Conservation (phyloP, 1,140 invertebrate species). For the Wasmannia auropunctata region DNA sequence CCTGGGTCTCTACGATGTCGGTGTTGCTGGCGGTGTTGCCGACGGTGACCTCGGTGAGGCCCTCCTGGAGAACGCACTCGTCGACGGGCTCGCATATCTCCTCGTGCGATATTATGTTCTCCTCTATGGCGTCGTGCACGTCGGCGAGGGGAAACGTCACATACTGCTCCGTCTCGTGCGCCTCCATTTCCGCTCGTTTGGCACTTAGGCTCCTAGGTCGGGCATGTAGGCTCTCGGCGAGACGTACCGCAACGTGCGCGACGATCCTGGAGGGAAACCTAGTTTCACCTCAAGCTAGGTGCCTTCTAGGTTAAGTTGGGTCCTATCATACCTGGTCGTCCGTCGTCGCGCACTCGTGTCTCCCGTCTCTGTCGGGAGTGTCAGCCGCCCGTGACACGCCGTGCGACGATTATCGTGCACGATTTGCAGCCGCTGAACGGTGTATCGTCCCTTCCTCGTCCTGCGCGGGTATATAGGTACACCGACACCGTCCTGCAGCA, state of each 20-base stretch:
- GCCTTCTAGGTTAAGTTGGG: constrained; percentile 72
- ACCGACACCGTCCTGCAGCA: not conserved
- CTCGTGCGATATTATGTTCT: constrained; percentile 79
- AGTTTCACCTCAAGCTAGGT: constrained; percentile 75
- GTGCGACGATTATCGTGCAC: not conserved
- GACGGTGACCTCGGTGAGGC: constrained; percentile 68
- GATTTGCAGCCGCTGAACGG: not conserved
- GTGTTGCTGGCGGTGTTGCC: constrained; percentile 57
- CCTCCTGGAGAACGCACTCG: constrained; percentile 75
- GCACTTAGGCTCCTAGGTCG: not conserved
- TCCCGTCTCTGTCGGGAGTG: not conserved
- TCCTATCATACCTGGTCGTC: constrained; percentile 46
- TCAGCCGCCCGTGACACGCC: not conserved
- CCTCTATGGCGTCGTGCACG: constrained; percentile 76
- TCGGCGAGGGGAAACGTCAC: constrained; percentile 78
- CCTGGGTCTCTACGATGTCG: constrained; percentile 67
- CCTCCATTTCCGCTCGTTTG: constrained; percentile 77
- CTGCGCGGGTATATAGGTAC: no score
- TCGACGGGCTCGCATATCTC: constrained; percentile 79
- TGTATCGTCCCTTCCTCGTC: not conserved
- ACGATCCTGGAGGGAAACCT: constrained; percentile 52
- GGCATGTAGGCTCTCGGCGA: not conserved
- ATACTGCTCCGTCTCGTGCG: constrained; percentile 79
- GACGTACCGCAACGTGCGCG: not conserved
- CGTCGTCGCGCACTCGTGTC: not conserved